Evolutionary conservation across 2,888 invertebrate genomes (phyloP), one percentile per base, ranked within the genome.

Genomic region (Kryphioiulus occultus): DNA sequence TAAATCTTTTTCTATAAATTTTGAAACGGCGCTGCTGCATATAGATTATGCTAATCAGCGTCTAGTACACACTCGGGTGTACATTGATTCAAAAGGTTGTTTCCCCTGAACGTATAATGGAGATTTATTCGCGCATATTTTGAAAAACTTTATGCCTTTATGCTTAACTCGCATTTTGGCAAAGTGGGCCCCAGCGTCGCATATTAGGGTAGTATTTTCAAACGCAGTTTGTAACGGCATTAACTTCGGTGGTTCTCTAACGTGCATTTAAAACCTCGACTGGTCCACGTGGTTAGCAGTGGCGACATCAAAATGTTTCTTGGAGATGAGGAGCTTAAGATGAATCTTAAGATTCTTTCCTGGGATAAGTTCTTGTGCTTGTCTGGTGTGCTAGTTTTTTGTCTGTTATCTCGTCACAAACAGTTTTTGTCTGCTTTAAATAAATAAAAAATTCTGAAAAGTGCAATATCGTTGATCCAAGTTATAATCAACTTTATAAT

Each of bases 1-100:
- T n/a, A 59, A 59, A 59, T 59, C 53, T 59, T 59, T 59, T 59
- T 59, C 53, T 59, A 59, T 59, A 59, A 59, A 59, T 59, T 59
- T 59, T 59, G n/a, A 59, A 59, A 59, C 53, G 53, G n/a, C n/a
- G 53, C 53, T n/a, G 53, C 53, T 59, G 53, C 53, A 59, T 59
- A 59, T 59, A 59, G 53, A 59, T 59, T 59, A 59, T 59, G 53
- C 53, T 59, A 59, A 59, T 59, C 53, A 59, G 53, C 53, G 53
- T 59, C 53, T n/a, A 59, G 53, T 59, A 59, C 53, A 59, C 53
- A 59, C 53, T 17, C n/a, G 53, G 53, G 53, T 59, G n/a, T 59
- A 59, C 53, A 59, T 59, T 59, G 53, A 59, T 59, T 59, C 53
- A 59, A 59, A 59, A 59, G 53, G 53, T 59, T 59, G 53, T 59